Base-by-base conservation (phyloP, 2,888 invertebrate species). In the Nematopogon swammerdamellus region DNA sequence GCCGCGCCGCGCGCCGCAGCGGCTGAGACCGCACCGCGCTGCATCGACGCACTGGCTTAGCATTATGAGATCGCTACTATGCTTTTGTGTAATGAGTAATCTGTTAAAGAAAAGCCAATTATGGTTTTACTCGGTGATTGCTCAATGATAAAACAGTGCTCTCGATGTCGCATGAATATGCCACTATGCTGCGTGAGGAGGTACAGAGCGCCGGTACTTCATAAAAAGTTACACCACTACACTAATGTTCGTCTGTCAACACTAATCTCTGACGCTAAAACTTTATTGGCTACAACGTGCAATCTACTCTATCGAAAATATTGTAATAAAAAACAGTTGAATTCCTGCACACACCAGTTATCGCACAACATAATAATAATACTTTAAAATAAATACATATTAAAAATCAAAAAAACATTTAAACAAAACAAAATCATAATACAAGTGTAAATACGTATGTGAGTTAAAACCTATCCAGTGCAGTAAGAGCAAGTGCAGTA, bases 11-110 rank as follows among this genome's bases (percentile, higher is more conserved):
- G 14, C 14, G 44, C 44, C 17, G 14, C 11, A 43, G 44, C 25
- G 25, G 3, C 20, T 30, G 29, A 3, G 29, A 14, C 36, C 36
- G 29, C 49, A n/a, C 46, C 36, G 47, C 36, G 49, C 54, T 52
- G 45, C 53, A 46, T 52, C 49, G 50, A 51, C 51, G 49, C 42
- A 54, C 54, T 54, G 51, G 48, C 51, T 47, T 49, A 54, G 18
- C 54, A 54, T 54, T 50, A 53, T 51, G 51, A 50, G 11, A 19
- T 44, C 44, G 19, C 44, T 44, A 44, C 18, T 19, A 44, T 14
- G 18, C 19, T 18, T 44, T 44, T 44, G 19, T 19, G 18, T 44
- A 19, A 44, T 19, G 18, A 44, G 19, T 17, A 19, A 44, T 44
- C 44, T 44, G 19, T 44, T 19, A 44, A 44, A 44, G 18, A 44